Evolutionary conservation across 2,113 vertebrate genomes (phyloP).

Genomic region (Stomatorhinus ivindoensis): DNA sequence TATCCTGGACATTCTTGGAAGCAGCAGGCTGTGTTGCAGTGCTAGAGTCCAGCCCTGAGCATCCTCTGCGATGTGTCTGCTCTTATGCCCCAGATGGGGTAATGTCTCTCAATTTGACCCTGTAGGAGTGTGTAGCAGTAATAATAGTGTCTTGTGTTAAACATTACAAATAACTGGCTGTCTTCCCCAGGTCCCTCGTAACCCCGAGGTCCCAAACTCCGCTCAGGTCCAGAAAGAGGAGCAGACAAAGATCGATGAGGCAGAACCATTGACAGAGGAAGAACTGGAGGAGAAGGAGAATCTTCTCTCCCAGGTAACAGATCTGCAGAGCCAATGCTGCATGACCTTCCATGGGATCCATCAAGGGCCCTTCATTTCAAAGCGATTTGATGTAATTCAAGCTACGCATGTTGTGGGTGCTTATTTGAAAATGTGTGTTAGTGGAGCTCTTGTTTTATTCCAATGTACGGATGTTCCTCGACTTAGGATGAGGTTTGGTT

Average conservation of each 20-base stretch:
- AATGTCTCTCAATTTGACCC: background rate
- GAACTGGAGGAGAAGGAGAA: slow-evolving; percentile 96
- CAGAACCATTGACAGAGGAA: slow-evolving; percentile 88
- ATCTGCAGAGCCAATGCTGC: background rate
- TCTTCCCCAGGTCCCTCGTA: slow-evolving; percentile 78
- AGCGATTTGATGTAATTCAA: background rate
- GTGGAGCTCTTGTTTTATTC: background rate
- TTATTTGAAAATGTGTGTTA: background rate
- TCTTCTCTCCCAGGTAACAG: slow-evolving; percentile 81
- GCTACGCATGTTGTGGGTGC: background rate
- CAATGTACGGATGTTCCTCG: background rate
- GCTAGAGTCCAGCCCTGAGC: background rate
- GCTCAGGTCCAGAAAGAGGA: slow-evolving; percentile 90
- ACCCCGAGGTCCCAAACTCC: slow-evolving; percentile 87
- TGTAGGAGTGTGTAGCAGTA: background rate
- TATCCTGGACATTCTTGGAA: background rate
- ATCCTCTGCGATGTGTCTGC: background rate
- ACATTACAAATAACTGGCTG: background rate
- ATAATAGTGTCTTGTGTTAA: background rate
- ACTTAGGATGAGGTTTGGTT: background rate
- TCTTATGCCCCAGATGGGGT: background rate
- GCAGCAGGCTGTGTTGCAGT: background rate
- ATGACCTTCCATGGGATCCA: background rate
- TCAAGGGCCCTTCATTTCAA: background rate
- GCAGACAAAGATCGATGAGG: slow-evolving; percentile 92